Evolutionary conservation across 2,113 vertebrate species (phyloP).

Genomic region (Aphyosemion australe): DNA sequence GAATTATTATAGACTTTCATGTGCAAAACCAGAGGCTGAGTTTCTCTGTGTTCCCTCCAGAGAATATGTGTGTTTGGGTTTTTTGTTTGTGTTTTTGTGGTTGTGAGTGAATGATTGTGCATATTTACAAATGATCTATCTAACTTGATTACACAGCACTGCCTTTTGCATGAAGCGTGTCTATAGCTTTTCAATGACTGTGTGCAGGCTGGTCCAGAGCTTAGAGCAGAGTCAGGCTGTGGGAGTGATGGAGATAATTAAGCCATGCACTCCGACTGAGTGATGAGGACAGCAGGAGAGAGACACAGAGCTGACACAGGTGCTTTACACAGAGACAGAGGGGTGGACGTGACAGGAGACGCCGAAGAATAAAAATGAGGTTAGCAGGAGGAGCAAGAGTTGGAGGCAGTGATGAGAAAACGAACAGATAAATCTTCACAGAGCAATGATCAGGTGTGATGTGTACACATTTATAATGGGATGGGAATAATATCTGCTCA

Average conservation of each 20-base stretch:
- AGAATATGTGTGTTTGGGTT: constrained; percentile 29
- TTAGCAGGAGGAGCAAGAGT: constrained; percentile 16
- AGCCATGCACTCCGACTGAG: constrained; percentile 32
- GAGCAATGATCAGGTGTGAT: constrained; percentile 26
- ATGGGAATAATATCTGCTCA: background rate
- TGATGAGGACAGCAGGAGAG: constrained; percentile 56
- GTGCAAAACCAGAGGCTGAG: constrained; percentile 40
- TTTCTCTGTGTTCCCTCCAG: constrained; percentile 34
- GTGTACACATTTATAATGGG: constrained; percentile 1
- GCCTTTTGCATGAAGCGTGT: background rate
- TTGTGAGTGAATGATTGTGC: constrained; percentile 14
- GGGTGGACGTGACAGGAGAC: constrained; percentile 34
- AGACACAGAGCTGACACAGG: constrained; percentile 63
- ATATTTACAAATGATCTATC: constrained; percentile 10
- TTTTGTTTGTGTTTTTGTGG: background rate
- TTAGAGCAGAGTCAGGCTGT: constrained; percentile 20
- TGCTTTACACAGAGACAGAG: constrained; percentile 51
- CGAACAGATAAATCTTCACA: constrained; percentile 20
- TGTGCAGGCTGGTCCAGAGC: constrained; percentile 20
- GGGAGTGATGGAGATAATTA: constrained; percentile 42
- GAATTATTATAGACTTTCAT: constrained; percentile 48
- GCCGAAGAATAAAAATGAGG: constrained; percentile 13
- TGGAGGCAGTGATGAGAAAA: constrained; percentile 19
- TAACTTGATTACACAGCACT: background rate
- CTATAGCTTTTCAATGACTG: background rate